phyloP scores from a whole-genome alignment of 2,113 vertebrate genomes.

The Psettodes erumei region DNA sequence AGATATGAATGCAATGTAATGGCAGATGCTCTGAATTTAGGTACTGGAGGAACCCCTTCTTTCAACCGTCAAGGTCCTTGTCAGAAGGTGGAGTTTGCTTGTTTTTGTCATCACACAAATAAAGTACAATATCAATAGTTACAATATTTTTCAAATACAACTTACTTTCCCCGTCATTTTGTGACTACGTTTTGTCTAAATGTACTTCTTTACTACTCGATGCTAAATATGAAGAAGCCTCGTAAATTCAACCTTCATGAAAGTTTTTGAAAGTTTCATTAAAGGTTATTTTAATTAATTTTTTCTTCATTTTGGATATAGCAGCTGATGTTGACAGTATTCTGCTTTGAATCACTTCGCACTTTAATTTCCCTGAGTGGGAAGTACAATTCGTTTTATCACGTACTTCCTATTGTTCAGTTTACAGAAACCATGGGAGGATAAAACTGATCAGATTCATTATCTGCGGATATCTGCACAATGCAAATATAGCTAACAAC shows the following conservation, averaged over 20 bases:
- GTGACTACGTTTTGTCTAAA: neutral
- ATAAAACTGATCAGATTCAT: fast-evolving
- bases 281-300: too few species aligned
- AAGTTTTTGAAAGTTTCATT: too few species aligned
- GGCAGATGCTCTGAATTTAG: neutral
- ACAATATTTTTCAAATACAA: neutral
- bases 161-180: neutral
- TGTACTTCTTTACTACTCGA: too few species aligned
- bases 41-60: neutral
- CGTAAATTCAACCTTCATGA: neutral
- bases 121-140: too few species aligned
- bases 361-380: neutral
- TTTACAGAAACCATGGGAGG: neutral
- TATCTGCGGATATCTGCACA: fast-evolving
- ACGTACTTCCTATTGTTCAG: neutral
- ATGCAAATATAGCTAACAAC: neutral
- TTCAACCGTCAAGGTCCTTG: neutral
- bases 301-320: neutral
- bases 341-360: neutral
- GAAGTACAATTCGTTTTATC: neutral
- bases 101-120: too few species aligned
- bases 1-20: neutral
- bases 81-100: too few species aligned
- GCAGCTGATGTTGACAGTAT: neutral
- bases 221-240: too few species aligned